phyloP scores from a whole-genome alignment of 2,113 vertebrate species.

The Corythaeola cristata region DNA sequence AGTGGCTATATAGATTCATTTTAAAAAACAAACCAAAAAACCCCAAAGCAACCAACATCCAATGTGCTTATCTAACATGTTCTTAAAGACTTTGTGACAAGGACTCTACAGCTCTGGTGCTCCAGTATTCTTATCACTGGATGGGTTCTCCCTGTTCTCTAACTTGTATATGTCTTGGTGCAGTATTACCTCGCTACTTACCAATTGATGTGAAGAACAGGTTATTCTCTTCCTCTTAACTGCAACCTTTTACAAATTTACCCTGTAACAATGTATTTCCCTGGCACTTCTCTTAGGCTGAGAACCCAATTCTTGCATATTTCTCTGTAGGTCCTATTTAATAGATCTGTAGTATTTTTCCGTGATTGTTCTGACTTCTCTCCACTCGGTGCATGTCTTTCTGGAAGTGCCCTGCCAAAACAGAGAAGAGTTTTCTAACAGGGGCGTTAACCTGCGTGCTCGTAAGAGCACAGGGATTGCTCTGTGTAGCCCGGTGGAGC shows the following conservation, averaged over 20 bases:
- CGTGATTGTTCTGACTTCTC: neutral
- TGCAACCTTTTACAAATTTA: neutral
- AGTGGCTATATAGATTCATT: neutral
- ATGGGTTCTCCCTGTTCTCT: neutral
- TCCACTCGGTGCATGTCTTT: neutral
- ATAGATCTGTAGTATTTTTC: neutral
- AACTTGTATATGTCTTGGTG: neutral
- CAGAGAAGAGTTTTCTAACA: neutral
- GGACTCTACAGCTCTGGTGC: neutral
- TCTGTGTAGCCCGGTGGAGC: neutral
- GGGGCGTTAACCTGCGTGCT: neutral
- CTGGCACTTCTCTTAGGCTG: neutral
- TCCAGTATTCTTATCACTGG: neutral
- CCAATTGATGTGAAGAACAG: neutral
- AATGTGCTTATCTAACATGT: fast-evolving
- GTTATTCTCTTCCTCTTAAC: neutral
- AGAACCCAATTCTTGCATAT: neutral
- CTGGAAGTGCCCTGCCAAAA: neutral
- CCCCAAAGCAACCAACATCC: fast-evolving
- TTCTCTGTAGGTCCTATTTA: neutral
- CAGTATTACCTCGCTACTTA: fast-evolving
- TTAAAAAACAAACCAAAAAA: neutral
- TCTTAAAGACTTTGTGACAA: neutral
- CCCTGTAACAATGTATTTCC: neutral
- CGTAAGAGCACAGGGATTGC: neutral